Evolutionary conservation across 2,113 vertebrate species (phyloP).

Genomic region (Zosterops lateralis): DNA sequence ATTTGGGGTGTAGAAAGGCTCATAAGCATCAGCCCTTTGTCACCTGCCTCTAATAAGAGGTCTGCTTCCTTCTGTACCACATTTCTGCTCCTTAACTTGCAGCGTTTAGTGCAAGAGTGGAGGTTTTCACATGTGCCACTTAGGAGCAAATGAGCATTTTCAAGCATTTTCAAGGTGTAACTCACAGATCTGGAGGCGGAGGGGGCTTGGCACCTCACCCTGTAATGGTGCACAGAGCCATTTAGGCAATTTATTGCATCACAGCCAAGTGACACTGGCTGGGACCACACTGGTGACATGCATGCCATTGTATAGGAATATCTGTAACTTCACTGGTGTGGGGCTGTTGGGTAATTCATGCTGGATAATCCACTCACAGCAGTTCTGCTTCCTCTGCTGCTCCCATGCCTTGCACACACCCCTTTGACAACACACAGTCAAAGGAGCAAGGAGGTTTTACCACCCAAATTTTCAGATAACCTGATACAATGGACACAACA

Average conservation of each 20-base stretch:
- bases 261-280: background rate
- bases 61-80: background rate
- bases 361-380: background rate
- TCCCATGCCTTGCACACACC: background rate
- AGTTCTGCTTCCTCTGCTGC: background rate
- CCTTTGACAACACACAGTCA: background rate
- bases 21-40: background rate
- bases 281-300: background rate
- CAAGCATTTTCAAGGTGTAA: background rate
- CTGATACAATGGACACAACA: background rate
- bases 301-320: background rate
- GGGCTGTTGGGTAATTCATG: background rate
- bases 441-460: accelerated
- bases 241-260: background rate
- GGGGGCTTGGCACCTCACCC: background rate
- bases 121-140: background rate
- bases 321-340: background rate
- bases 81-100: background rate
- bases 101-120: background rate
- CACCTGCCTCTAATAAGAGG: background rate
- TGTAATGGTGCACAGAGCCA: accelerated
- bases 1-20: background rate
- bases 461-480: background rate
- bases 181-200: background rate
- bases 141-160: background rate